A percentile compares a stretch with the other conserved stretches of the same genome.
These are phyloP conservation scores for Dynastes tityus DNA, from an alignment of 2,888 invertebrate genomes.

Conservation along the genomic window DNA sequence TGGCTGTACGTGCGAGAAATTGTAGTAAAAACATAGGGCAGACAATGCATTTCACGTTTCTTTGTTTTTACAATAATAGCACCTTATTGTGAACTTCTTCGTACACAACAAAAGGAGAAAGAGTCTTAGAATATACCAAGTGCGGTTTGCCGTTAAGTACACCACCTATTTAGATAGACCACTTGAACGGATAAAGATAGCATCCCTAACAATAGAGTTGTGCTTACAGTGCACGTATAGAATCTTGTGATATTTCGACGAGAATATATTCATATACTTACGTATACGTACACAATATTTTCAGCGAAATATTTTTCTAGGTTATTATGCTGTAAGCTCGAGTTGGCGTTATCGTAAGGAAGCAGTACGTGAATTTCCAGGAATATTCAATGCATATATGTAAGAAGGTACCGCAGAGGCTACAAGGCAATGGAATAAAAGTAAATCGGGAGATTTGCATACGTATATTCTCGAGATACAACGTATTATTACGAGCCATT, in stretches of 20 bases:
- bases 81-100: slow-evolving; percentile 1
- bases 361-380: slow-evolving; percentile 11
- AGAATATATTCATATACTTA: slow-evolving; percentile 11
- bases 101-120: not conserved
- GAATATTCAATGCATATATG: not conserved
- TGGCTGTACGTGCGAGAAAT: too few relatives aligned
- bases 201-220: slow-evolving; percentile 30
- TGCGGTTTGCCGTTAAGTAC: not conserved
- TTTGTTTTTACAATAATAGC: slow-evolving; percentile 6
- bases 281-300: not conserved
- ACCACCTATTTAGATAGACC: slow-evolving; percentile 30
- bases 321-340: not conserved
- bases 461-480: not conserved
- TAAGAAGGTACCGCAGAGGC: not conserved
- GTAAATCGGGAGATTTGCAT: slow-evolving; percentile 1
- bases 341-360: slow-evolving; percentile 20
- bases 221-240: slow-evolving; percentile 19
- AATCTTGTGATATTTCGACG: not conserved
- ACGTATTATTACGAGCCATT: not conserved
- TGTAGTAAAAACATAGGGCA: too few relatives aligned
- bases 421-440: not conserved
- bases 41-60: too few relatives aligned
- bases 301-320: slow-evolving; percentile 21
- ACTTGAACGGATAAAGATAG: slow-evolving; percentile 31
- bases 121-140: slow-evolving; percentile 29